Evolutionary conservation across 2,888 invertebrate species (phyloP), one percentile per base, ranked within the genome.

Genomic region (Seira musarum): DNA sequence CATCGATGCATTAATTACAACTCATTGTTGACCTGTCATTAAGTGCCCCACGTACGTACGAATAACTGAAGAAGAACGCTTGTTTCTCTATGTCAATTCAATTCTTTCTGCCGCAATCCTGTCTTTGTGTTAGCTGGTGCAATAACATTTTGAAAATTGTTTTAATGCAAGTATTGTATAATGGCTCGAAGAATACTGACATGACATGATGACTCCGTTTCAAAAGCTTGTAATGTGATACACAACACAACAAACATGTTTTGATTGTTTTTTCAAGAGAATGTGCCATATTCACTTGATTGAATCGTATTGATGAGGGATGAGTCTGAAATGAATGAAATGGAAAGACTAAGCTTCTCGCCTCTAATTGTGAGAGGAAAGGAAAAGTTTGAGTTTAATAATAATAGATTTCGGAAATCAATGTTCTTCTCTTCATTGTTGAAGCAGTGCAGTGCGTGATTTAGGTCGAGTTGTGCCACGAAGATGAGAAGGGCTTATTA

Each of bases 1-100:
- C 80, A 80, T 69, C 74, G 73, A 80, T 80, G 74, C 80, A 80
- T 74, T 80, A 69, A 74, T 80, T 80, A 80, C 30, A 65, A 49
- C 6, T 53, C 73, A 80, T 80, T 80, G 80, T 74, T 80, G 80
- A 80, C 74, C 80, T 80, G 80, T 74, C 80, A 80, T 80, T 80
- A 74, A 74, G 64, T 49, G 64, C 73, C 73, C 68, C 73, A 65
- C 30, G 30, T 30, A 30, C 2, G 30, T 30, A 30, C 2, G 30
- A n/a, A 30, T 30, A 8, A 30, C 30, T 30, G 3, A 30, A 30
- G 30, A 30, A 30, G 30, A 30, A 64, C 24, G 24, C 67, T 25
- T 79, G 79, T 68, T 77, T 68, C 30, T 66, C 74, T 64, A 57
- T 68, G 53, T 53, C 53, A 53, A 8, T 53, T 53, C 53, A 17